Conservation (phyloP, 2,113 vertebrate genomes). For the Hypanus sabinus region DNA sequence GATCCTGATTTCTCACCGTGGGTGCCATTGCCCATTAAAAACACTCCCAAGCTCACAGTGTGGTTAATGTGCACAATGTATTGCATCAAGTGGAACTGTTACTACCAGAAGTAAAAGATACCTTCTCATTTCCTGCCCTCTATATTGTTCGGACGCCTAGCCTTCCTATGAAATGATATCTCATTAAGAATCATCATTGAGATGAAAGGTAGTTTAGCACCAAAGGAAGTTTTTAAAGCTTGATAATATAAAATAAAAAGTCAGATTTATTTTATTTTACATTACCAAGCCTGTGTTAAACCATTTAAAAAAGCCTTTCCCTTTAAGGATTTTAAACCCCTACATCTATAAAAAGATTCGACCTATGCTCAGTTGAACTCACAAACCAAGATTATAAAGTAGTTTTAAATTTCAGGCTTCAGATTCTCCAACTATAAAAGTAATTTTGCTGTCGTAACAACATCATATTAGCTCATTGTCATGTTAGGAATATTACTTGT, state of each 20-base stretch:
- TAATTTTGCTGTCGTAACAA: conserved; percentile 2
- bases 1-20: not conserved
- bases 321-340: not conserved
- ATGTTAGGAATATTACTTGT: too few relatives aligned
- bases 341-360: not conserved
- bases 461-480: too few relatives aligned
- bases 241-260: not conserved
- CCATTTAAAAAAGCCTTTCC: not conserved
- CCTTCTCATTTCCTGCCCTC: not conserved
- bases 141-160: not conserved
- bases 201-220: not conserved
- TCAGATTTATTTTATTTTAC: not conserved
- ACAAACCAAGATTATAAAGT: not conserved
- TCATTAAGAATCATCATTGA: not conserved
- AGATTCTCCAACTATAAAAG: not conserved
- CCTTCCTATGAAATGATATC: not conserved
- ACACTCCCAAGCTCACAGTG: not conserved
- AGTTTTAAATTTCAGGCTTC: conserved; percentile 24
- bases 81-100: not conserved
- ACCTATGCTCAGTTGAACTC: not conserved
- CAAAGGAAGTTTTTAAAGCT: not conserved
- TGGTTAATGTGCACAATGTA: not conserved
- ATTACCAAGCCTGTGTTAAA: not conserved
- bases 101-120: not conserved
- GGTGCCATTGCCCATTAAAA: not conserved